Percentiles rank a stretch among this genome's conserved stretches.
Evolutionary conservation across 2,113 vertebrate genomes (phyloP).

Genomic region (Noctilio leporinus): DNA sequence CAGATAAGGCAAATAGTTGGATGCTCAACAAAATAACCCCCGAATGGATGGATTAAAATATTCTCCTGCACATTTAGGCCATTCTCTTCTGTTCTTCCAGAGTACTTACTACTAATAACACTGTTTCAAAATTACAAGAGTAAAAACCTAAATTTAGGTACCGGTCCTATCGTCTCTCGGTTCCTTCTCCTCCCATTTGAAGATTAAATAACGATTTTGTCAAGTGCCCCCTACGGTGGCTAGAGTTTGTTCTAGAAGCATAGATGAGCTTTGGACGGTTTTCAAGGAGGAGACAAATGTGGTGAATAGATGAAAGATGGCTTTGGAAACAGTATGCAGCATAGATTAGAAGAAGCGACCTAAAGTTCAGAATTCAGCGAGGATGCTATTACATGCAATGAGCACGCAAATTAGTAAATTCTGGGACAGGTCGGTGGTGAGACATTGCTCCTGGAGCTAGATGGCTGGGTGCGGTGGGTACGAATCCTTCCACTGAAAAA

Average conservation of each 20-base stretch:
- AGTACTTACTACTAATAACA: neutral
- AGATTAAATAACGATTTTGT: neutral
- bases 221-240: neutral
- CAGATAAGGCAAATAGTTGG: accelerated
- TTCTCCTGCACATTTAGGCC: neutral
- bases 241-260: neutral
- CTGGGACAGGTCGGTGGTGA: neutral
- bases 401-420: neutral
- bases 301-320: neutral
- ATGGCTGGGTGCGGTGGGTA: accelerated
- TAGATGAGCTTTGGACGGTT: neutral
- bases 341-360: neutral
- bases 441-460: neutral
- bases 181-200: neutral
- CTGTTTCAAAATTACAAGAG: neutral
- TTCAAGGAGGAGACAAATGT: neutral
- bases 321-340: neutral
- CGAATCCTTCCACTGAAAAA: neutral
- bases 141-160: neutral
- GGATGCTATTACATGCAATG: neutral
- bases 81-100: neutral
- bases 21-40: neutral
- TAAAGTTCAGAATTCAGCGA: neutral
- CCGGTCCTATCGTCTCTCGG: neutral
- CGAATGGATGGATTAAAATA: neutral